These are phyloP conservation scores for Cyclophora albipunctata DNA, from an alignment of 2,888 invertebrate genomes.

Conservation along the genomic window DNA sequence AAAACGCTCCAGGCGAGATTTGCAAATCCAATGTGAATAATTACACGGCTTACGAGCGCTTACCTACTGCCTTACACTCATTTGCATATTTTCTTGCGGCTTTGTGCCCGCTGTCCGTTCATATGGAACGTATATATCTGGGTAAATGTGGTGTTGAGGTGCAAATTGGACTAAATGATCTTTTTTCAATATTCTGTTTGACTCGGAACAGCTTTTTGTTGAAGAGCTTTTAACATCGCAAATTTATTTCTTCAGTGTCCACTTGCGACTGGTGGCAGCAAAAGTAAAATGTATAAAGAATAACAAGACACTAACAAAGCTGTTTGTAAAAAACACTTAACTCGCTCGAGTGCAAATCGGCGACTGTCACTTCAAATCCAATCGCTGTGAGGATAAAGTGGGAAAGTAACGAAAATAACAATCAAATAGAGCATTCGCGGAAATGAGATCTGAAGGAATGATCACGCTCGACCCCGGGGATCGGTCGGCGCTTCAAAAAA, in stretches of 20 bases:
- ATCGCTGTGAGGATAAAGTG: constrained; percentile 51
- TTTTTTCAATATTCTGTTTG: neutral
- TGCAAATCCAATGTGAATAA: constrained; percentile 74
- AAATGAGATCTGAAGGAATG: constrained; percentile 74
- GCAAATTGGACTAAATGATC: constrained; percentile 2
- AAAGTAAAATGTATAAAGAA: constrained; percentile 34
- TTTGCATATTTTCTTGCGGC: constrained; percentile 75
- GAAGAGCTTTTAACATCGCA: neutral
- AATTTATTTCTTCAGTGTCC: constrained; percentile 12
- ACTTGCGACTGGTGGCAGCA: constrained; percentile 22
- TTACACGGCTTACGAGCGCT: constrained; percentile 72
- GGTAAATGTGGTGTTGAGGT: constrained; percentile 18
- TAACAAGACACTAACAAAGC: constrained; percentile 59
- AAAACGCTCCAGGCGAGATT: constrained; percentile 67
- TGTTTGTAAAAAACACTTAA: constrained; percentile 73
- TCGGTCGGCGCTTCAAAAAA: constrained; percentile 78
- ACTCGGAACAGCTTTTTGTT: too few relatives aligned
- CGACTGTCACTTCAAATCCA: constrained; percentile 70
- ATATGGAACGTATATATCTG: constrained; percentile 36
- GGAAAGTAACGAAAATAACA: constrained; percentile 73
- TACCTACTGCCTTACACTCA: constrained; percentile 73
- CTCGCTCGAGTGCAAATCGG: constrained; percentile 71
- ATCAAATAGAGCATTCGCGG: constrained; percentile 72
- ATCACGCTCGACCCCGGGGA: constrained; percentile 73
- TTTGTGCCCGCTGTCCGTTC: constrained; percentile 44